phyloP scores from a whole-genome alignment of 2,113 vertebrate genomes.

The Pollachius pollachius region DNA sequence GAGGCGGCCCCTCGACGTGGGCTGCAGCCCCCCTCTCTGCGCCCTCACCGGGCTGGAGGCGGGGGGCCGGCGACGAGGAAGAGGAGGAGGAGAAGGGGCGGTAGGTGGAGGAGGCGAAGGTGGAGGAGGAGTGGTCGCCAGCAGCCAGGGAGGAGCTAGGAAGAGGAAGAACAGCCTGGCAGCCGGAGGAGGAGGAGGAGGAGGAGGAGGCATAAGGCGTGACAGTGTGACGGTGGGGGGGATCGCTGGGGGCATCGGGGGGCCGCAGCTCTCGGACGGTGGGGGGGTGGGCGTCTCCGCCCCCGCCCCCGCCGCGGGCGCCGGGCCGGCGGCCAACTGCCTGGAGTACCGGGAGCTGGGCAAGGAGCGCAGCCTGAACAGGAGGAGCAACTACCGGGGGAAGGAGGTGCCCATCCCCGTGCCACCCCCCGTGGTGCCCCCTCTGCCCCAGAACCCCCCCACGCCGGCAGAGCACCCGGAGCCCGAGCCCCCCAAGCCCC shows the following conservation, averaged over 20 bases:
- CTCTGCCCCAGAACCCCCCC: slow-evolving; percentile 36
- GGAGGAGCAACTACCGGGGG: slow-evolving; percentile 63
- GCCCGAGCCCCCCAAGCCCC: slow-evolving; percentile 54
- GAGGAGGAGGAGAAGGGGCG: slow-evolving; percentile 32
- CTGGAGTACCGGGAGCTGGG: slow-evolving; percentile 68
- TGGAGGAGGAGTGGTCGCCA: slow-evolving; percentile 8
- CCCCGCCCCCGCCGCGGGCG: background rate
- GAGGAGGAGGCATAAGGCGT: slow-evolving; percentile 9
- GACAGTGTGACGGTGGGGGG: slow-evolving; percentile 7
- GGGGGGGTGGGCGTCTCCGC: slow-evolving; percentile 24
- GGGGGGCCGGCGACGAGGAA: background rate
- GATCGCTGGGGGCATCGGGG: slow-evolving; percentile 47
- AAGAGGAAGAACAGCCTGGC: slow-evolving; percentile 54
- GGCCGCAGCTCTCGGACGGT: slow-evolving; percentile 37
- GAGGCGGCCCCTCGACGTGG: slow-evolving; percentile 80
- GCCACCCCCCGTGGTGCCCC: slow-evolving; percentile 50
- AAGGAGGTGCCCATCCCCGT: slow-evolving; percentile 71
- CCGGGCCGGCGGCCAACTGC: slow-evolving; percentile 64
- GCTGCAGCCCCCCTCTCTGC: slow-evolving; percentile 42
- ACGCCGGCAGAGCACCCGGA: slow-evolving; percentile 46
- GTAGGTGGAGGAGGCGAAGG: slow-evolving; percentile 11
- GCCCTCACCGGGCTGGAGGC: background rate
- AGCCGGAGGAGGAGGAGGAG: slow-evolving; percentile 12
- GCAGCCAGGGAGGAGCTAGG: slow-evolving; percentile 36
- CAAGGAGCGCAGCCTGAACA: slow-evolving; percentile 51